A percentile compares a stretch with the other conserved stretches of the same genome.
Conservation (phyloP, 1,140 invertebrate species). For the Carposina sasakii region DNA sequence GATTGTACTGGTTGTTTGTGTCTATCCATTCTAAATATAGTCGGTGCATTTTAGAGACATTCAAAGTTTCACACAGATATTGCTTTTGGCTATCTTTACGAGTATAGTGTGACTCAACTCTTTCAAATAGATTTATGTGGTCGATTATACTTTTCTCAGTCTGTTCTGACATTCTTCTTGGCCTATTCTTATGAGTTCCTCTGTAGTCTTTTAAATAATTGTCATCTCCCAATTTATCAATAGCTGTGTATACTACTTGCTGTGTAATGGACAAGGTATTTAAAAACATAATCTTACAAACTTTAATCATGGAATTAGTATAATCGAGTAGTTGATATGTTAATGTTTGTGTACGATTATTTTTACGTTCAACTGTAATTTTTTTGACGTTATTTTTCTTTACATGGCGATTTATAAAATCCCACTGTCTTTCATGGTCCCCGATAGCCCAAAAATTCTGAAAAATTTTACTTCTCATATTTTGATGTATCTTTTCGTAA, state of each 20-base stretch:
- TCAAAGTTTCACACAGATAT: slow-evolving; percentile 23
- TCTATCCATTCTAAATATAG: slow-evolving; percentile 5
- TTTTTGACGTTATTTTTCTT: slow-evolving; percentile 19
- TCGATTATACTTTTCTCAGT: slow-evolving; percentile 20
- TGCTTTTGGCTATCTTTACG: slow-evolving; percentile 13
- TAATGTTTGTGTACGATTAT: slow-evolving; percentile 26
- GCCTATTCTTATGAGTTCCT: slow-evolving; percentile 24
- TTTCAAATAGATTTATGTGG: slow-evolving; percentile 23
- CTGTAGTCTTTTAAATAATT: slow-evolving; percentile 18
- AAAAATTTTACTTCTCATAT: slow-evolving; percentile 13
- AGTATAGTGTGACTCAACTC: slow-evolving; percentile 20
- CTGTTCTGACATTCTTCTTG: slow-evolving; percentile 15
- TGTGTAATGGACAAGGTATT: slow-evolving; percentile 22
- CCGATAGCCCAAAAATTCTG: slow-evolving; percentile 17
- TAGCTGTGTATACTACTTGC: slow-evolving; percentile 19
- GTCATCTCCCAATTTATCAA: slow-evolving; percentile 20
- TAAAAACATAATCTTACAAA: slow-evolving; percentile 24
- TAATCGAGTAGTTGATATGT: slow-evolving; percentile 17
- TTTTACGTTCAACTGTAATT: slow-evolving; percentile 23
- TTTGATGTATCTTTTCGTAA: slow-evolving; percentile 9
- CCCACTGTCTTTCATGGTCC: slow-evolving; percentile 21
- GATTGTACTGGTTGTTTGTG: neutral
- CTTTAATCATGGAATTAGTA: neutral
- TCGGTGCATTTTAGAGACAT: slow-evolving; percentile 20
- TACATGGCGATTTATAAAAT: slow-evolving; percentile 15